Conservation (phyloP, 2,113 vertebrate species). For the Nannospalax galili region DNA sequence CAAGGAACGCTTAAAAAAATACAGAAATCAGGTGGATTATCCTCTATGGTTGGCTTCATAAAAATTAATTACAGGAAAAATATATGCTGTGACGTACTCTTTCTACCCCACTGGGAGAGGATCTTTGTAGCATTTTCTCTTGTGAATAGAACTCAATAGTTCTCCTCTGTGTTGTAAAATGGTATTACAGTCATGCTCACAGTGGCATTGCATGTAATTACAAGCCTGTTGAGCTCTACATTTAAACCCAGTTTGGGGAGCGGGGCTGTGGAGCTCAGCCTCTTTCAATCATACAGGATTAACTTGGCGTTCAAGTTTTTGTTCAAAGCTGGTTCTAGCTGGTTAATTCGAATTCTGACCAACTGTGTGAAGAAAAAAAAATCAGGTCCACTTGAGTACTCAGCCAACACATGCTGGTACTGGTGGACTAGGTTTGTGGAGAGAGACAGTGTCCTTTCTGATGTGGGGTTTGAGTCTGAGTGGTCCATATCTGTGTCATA, state of each 20-base stretch:
- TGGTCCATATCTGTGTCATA: neutral
- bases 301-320: conserved; percentile 57
- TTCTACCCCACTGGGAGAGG: conserved; percentile 39
- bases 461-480: neutral
- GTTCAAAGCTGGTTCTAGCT: conserved; percentile 54
- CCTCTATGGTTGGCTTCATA: conserved; percentile 66
- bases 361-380: conserved; percentile 52
- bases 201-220: conserved; percentile 49
- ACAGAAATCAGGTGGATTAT: conserved; percentile 45
- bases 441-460: neutral
- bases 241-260: conserved; percentile 50
- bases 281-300: conserved; percentile 66
- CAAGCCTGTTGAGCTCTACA: conserved; percentile 65
- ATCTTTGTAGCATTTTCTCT: conserved; percentile 44
- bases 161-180: conserved; percentile 65
- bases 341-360: conserved; percentile 32
- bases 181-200: conserved; percentile 35
- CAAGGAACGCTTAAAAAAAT: conserved; percentile 33
- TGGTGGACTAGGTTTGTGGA: neutral
- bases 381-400: conserved; percentile 18
- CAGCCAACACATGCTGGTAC: neutral
- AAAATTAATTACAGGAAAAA: conserved; percentile 76
- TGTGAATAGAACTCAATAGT: conserved; percentile 53
- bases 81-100: conserved; percentile 40
- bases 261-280: neutral